A percentile compares a stretch with the other conserved stretches of the same genome.
Conservation (phyloP, 2,113 vertebrate species). For the Jacana jacana region DNA sequence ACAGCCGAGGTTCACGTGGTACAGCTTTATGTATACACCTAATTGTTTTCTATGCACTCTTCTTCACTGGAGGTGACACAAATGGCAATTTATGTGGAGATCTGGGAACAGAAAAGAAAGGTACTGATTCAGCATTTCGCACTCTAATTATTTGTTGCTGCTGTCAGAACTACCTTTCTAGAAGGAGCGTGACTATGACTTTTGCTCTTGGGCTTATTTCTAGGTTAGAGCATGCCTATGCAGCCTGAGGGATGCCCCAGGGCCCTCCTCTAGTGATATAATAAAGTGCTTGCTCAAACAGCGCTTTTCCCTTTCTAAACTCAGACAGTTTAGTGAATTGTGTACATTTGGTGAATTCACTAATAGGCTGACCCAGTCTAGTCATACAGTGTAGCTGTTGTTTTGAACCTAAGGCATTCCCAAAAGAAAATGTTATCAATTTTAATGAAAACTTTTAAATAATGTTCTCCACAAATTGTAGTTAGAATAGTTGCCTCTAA, state of each 20-base stretch:
- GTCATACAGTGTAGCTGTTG: not conserved
- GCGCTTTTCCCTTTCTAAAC: not conserved
- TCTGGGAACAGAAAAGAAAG: not conserved
- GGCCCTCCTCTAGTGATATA: not conserved
- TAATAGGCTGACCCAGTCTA: not conserved
- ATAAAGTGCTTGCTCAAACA: not conserved
- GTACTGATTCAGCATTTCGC: not conserved
- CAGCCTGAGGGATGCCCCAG: not conserved
- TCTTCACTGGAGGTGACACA: not conserved
- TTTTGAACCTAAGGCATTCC: not conserved
- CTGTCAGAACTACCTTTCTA: not conserved
- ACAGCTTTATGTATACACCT: not conserved
- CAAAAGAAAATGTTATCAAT: not conserved
- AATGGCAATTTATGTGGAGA: not conserved
- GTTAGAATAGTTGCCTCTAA: not conserved
- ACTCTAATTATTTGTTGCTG: not conserved
- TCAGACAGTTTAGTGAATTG: not conserved
- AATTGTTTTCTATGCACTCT: not conserved
- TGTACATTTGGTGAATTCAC: not conserved
- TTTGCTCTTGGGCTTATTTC: not conserved
- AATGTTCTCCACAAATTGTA: not conserved
- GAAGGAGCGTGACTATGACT: not conserved
- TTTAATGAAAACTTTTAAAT: not conserved
- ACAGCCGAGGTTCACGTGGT: not conserved
- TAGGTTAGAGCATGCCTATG: not conserved